These are phyloP conservation scores for Regulus satrapa DNA, from an alignment of 2,113 vertebrate genomes.

Conservation along the genomic window DNA sequence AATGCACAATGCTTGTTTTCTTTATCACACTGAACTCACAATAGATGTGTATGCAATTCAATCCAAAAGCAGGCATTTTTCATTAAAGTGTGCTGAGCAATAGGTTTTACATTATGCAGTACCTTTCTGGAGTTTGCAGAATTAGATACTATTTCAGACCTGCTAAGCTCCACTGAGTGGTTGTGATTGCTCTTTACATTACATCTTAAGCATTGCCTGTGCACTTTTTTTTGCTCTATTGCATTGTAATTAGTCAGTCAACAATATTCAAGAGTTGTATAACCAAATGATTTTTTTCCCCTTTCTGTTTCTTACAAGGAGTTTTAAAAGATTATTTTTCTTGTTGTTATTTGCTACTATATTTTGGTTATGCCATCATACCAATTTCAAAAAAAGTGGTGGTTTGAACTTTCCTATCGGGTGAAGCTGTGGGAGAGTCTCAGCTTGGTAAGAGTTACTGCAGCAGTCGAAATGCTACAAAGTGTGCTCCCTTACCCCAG, in stretches of 20 bases:
- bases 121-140: constrained; percentile 74
- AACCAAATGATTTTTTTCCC: background rate
- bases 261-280: constrained; percentile 65
- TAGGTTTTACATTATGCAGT: constrained; percentile 71
- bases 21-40: constrained; percentile 61
- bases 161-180: constrained; percentile 71
- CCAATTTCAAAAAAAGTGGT: constrained; percentile 4
- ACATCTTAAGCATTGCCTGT: constrained; percentile 58
- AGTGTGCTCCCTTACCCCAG: background rate
- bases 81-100: constrained; percentile 72
- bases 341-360: background rate
- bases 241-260: constrained; percentile 75
- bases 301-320: constrained; percentile 9
- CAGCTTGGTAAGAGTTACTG: background rate
- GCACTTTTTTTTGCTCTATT: constrained; percentile 70
- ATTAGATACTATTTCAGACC: constrained; percentile 69
- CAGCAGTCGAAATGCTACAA: background rate
- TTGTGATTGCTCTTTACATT: constrained; percentile 70
- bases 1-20: constrained; percentile 26
- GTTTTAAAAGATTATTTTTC: background rate
- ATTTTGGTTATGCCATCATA: background rate
- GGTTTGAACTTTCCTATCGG: constrained; percentile 9
- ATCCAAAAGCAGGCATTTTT: constrained; percentile 65
- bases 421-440: background rate
- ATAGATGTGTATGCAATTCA: constrained; percentile 48